Evolutionary conservation across 1,140 invertebrate genomes (phyloP).

Genomic region (Zaprionus kolodkinae): DNA sequence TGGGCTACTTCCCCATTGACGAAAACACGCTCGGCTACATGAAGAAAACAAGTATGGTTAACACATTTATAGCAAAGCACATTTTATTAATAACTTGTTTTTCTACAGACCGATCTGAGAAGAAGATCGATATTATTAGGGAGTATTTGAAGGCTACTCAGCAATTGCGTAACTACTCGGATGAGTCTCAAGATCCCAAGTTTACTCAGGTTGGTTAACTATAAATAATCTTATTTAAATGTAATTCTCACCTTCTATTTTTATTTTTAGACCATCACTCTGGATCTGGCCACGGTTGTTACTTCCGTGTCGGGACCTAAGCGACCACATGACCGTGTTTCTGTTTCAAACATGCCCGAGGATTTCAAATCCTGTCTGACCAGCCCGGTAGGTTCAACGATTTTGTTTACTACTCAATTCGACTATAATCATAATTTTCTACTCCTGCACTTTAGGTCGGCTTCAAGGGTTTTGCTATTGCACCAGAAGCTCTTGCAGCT

Average conservation of each 20-base stretch:
- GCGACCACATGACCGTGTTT: constrained; percentile 97
- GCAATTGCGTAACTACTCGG: constrained; percentile 94
- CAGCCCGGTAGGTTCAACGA: constrained; percentile 90
- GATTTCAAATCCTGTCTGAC: constrained; percentile 95
- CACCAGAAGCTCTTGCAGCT: constrained; percentile 87
- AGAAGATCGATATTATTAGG: constrained; percentile 93
- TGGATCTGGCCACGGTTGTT: constrained; percentile 95
- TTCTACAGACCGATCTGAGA: constrained; percentile 90
- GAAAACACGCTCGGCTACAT: constrained; percentile 93
- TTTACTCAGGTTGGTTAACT: constrained; percentile 89
- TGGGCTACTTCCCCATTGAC: constrained; percentile 98
- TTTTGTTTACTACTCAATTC: constrained; percentile 57
- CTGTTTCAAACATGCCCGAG: constrained; percentile 94
- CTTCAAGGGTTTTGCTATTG: constrained; percentile 97
- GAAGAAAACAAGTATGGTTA: constrained; percentile 91
- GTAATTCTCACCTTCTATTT: neutral
- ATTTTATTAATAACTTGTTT: neutral
- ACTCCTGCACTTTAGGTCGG: constrained; percentile 88
- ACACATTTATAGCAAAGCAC: neutral
- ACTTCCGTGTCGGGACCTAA: constrained; percentile 98
- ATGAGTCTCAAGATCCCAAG: constrained; percentile 92
- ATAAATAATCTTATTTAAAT: constrained; percentile 4
- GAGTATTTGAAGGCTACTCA: constrained; percentile 92
- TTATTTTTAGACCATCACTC: constrained; percentile 88
- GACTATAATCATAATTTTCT: constrained; percentile 24